Evolutionary conservation across 2,113 vertebrate species (phyloP).

Genomic region (Oceanodroma tethys): DNA sequence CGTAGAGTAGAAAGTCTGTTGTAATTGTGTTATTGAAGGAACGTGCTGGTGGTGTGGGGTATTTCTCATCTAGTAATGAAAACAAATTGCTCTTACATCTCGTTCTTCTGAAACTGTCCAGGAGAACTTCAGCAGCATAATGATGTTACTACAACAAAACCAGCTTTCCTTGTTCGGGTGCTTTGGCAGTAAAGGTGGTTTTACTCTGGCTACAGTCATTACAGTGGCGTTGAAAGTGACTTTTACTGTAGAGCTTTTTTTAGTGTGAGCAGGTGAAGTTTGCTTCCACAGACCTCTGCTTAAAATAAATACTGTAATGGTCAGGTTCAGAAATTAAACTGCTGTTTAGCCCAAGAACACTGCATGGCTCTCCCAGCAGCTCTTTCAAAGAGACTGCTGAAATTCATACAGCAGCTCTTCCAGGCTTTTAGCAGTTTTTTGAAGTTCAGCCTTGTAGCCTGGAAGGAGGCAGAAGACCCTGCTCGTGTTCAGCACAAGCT

Average conservation of each 20-base stretch:
- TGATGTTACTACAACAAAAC: accelerated
- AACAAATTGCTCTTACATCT: neutral
- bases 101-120: neutral
- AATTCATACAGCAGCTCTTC: neutral
- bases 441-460: too few relatives aligned
- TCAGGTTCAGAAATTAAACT: neutral
- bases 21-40: neutral
- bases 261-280: accelerated
- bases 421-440: neutral
- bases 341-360: neutral
- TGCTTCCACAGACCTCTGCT: neutral
- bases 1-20: accelerated
- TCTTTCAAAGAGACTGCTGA: neutral
- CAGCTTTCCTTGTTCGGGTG: too few relatives aligned
- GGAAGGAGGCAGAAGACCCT: neutral
- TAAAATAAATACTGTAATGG: too few relatives aligned
- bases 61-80: neutral
- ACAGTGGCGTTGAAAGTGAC: accelerated
- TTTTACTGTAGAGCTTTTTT: neutral
- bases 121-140: neutral
- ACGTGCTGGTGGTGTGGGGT: neutral
- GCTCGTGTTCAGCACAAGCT: neutral
- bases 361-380: neutral
- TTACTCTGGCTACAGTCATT: accelerated
- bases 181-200: neutral